Conservation (phyloP, 53 echinoderm and acorn worm species). For the Holothuria scabra region DNA sequence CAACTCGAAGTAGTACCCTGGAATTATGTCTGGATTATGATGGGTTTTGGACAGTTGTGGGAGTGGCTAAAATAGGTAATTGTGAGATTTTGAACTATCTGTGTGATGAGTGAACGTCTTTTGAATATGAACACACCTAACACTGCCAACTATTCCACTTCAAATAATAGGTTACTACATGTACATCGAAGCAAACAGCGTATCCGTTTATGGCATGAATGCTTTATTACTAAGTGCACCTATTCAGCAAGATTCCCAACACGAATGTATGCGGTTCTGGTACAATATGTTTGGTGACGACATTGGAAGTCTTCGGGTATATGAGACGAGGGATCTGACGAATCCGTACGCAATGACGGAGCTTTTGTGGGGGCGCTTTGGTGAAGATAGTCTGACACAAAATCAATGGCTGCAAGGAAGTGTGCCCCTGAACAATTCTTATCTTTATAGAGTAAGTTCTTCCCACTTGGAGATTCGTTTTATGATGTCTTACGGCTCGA, state of each 20-base stretch:
- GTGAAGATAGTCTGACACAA: not conserved
- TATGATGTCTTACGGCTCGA: no score
- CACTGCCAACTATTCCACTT: not conserved
- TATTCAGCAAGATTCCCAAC: not conserved
- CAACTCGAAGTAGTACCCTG: no score
- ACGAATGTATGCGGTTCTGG: constrained; percentile 65
- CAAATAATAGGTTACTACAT: constrained; percentile 46
- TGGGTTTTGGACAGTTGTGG: no score
- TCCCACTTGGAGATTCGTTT: no score
- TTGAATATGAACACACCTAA: no score
- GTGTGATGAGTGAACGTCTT: no score
- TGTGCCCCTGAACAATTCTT: constrained; percentile 24
- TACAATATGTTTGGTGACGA: constrained; percentile 74
- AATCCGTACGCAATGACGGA: not conserved
- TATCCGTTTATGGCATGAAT: not conserved
- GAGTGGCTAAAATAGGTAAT: no score
- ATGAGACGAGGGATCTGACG: constrained; percentile 21
- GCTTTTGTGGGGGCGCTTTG: constrained; percentile 37
- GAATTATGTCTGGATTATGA: no score
- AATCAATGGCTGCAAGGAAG: constrained; percentile 30
- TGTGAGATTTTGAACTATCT: no score
- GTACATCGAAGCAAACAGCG: constrained; percentile 55
- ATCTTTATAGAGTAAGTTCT: constrained; percentile 22
- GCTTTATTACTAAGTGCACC: constrained; percentile 27
- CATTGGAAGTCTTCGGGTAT: constrained; percentile 23